A percentile compares a stretch with the other conserved stretches of the same genome.
Evolutionary conservation across 2,888 invertebrate genomes (phyloP).

Genomic region (Drosophila helvetica): DNA sequence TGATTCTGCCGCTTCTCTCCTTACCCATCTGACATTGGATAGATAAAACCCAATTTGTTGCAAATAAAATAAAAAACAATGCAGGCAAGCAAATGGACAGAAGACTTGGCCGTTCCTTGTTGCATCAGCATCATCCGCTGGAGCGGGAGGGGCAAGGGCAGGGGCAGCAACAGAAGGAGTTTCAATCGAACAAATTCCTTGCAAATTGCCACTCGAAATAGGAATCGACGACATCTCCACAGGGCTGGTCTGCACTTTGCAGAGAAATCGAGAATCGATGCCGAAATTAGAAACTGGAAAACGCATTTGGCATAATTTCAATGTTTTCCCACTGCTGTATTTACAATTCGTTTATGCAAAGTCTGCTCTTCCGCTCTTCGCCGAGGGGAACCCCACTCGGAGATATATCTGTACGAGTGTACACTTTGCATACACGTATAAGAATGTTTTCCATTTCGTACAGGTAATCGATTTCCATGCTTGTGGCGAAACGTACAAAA

Average conservation of each 20-base stretch:
- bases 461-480: slow-evolving; percentile 79
- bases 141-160: not conserved
- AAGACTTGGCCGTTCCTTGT: slow-evolving; percentile 13
- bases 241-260: slow-evolving; percentile 43
- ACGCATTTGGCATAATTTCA: slow-evolving; percentile 58
- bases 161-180: slow-evolving; percentile 15
- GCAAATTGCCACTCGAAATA: slow-evolving; percentile 63
- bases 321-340: slow-evolving; percentile 13
- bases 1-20: slow-evolving; percentile 2
- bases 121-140: slow-evolving; percentile 20
- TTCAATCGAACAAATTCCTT: slow-evolving; percentile 67
- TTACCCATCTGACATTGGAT: slow-evolving; percentile 16
- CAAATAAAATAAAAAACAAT: slow-evolving; percentile 65
- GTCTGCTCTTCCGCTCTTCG: slow-evolving; percentile 52
- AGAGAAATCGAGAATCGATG: slow-evolving; percentile 47
- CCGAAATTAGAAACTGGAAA: slow-evolving; percentile 57
- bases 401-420: slow-evolving; percentile 22
- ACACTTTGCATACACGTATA: slow-evolving; percentile 11
- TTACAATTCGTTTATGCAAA: slow-evolving; percentile 75
- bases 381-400: slow-evolving; percentile 36
- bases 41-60: slow-evolving; percentile 68
- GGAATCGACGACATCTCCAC: slow-evolving; percentile 10
- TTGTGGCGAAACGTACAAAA: slow-evolving; percentile 77
- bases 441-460: slow-evolving; percentile 69
- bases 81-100: slow-evolving; percentile 31